Evolutionary conservation across 30 jellyfish, hydroid and myxozoan species (phyloP).

Genomic region (Aurelia aurita): DNA sequence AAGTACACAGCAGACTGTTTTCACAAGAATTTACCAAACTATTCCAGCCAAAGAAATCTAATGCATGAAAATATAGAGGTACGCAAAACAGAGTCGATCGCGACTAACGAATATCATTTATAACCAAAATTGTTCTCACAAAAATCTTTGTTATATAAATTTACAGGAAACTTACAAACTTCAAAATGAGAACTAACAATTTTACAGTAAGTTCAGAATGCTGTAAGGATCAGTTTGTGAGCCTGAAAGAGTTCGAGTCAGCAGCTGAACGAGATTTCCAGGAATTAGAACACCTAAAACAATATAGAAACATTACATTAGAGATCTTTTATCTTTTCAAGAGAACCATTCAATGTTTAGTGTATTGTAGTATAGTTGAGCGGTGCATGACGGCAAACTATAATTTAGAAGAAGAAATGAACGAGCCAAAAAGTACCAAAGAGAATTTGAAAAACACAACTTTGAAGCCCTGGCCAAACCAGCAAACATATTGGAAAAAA

Average conservation of each 20-base stretch:
- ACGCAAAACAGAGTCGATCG: not conserved
- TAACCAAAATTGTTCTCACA: slow-evolving; percentile 41
- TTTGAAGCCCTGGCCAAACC: no score
- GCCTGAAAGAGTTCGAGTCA: slow-evolving; percentile 65
- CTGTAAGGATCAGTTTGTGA: slow-evolving; percentile 49
- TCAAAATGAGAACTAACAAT: not conserved
- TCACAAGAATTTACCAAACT: no score
- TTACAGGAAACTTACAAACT: slow-evolving; percentile 45
- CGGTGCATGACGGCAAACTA: no score
- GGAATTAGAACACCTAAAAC: slow-evolving; percentile 88
- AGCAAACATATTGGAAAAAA: no score
- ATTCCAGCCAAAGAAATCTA: no score
- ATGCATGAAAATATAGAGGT: no score
- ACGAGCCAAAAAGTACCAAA: no score
- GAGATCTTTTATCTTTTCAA: not conserved
- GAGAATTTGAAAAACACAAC: no score
- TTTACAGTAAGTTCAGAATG: slow-evolving; percentile 43
- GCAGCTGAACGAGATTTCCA: slow-evolving; percentile 70
- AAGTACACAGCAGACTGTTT: no score
- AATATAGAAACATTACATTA: not conserved
- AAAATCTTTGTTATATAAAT: slow-evolving; percentile 28
- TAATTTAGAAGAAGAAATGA: no score
- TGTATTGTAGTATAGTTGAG: no score
- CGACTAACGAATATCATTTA: not conserved
- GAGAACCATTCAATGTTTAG: no score